phyloP scores from a whole-genome alignment of 2,888 invertebrate species.

The Perithous albicinctus region DNA sequence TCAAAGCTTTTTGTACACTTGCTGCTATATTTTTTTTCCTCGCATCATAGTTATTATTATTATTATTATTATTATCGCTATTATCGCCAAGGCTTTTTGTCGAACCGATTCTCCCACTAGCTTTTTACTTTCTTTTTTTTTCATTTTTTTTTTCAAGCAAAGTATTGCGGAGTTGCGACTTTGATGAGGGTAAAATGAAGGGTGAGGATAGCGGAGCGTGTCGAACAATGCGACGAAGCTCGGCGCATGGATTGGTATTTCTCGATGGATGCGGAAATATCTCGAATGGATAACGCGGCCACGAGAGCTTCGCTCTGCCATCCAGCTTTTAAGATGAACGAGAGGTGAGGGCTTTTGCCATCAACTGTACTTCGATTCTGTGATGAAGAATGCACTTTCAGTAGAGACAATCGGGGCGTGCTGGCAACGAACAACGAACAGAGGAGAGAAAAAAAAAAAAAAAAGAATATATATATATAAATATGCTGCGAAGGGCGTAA shows the following conservation, averaged over 20 bases:
- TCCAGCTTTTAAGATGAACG: conserved; percentile 50
- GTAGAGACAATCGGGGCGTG: conserved; percentile 54
- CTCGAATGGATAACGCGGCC: conserved; percentile 35
- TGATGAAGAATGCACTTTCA: conserved; percentile 55
- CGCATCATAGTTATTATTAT: conserved; percentile 48
- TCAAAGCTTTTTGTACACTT: conserved; percentile 53
- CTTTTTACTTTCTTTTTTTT: not conserved
- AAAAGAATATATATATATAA: conserved; percentile 20
- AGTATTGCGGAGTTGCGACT: conserved; percentile 48
- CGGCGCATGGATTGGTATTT: conserved; percentile 66
- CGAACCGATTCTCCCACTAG: conserved; percentile 34
- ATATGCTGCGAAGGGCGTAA: not conserved
- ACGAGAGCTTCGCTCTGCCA: conserved; percentile 38
- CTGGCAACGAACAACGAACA: conserved; percentile 28
- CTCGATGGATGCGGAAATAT: conserved; percentile 63
- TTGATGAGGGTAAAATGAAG: conserved; percentile 58
- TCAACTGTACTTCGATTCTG: conserved; percentile 34
- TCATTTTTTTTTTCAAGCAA: conserved; percentile 36
- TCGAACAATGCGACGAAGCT: conserved; percentile 52
- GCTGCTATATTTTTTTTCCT: conserved; percentile 43
- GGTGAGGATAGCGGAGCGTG: conserved; percentile 46
- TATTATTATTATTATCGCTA: conserved; percentile 60
- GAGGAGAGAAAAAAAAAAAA: too few relatives aligned
- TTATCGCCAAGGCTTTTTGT: conserved; percentile 53
- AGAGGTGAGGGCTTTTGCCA: conserved; percentile 53